Evolutionary conservation across 2,888 invertebrate species (phyloP).

Genomic region (Andrena chrysosceles): DNA sequence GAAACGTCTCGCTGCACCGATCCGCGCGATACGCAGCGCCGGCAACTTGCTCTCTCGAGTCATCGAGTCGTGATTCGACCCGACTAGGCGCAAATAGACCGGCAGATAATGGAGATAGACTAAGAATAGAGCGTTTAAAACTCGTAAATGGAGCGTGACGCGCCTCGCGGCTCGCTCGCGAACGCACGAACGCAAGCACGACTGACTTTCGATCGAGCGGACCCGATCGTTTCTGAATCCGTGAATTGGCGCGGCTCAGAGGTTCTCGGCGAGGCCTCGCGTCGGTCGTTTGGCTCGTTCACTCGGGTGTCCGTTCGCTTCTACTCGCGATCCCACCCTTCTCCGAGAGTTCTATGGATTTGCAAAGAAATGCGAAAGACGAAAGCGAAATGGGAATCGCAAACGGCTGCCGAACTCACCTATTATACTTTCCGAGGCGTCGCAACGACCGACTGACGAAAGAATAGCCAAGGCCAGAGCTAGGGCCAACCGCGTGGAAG

Average conservation of each 20-base stretch:
- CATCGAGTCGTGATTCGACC: slow-evolving; percentile 61
- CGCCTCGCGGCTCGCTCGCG: slow-evolving; percentile 34
- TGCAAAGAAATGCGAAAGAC: no score
- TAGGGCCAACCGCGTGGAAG: slow-evolving; percentile 70
- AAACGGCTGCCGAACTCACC: slow-evolving; percentile 69
- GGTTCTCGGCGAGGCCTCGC: neutral
- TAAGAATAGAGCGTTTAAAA: slow-evolving; percentile 79
- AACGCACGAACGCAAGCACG: slow-evolving; percentile 2
- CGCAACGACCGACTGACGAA: slow-evolving; percentile 70
- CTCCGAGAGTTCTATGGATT: no score
- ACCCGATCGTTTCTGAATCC: neutral
- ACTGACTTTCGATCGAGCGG: slow-evolving; percentile 48
- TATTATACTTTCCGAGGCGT: slow-evolving; percentile 80
- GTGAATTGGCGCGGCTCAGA: slow-evolving; percentile 1
- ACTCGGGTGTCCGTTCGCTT: neutral
- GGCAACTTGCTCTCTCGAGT: slow-evolving; percentile 23
- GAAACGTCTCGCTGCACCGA: neutral
- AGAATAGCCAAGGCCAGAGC: slow-evolving; percentile 75
- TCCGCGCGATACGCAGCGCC: slow-evolving; percentile 5
- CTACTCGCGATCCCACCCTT: no score
- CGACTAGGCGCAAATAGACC: slow-evolving; percentile 72
- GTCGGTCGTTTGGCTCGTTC: neutral
- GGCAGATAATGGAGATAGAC: slow-evolving; percentile 76
- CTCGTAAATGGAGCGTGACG: slow-evolving; percentile 78
- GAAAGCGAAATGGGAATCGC: no score